Conservation (phyloP, 2,888 invertebrate species). For the Heliconius cydno region DNA sequence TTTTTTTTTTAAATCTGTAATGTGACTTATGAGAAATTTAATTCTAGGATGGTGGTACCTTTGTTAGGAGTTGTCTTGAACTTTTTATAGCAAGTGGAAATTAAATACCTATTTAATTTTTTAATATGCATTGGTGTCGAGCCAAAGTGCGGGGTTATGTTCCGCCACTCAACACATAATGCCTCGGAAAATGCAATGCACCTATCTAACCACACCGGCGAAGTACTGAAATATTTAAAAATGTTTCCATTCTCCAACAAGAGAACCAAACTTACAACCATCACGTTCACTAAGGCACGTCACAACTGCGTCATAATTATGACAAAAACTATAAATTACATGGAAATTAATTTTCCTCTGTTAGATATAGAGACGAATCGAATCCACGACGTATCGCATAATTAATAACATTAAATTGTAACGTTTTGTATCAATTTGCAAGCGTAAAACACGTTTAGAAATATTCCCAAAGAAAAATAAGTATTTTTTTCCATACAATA, state of each 20-base stretch:
- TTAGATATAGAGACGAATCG: too few species aligned
- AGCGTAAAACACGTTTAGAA: constrained; percentile 29
- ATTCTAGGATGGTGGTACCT: background rate
- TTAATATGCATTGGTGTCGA: background rate
- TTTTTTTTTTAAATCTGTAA: background rate
- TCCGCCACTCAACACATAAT: background rate
- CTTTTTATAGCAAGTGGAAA: too few species aligned
- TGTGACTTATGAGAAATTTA: constrained; percentile 26
- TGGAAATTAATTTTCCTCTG: too few species aligned
- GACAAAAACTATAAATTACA: background rate
- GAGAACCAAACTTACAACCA: background rate
- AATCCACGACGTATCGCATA: too few species aligned
- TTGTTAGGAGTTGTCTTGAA: background rate
- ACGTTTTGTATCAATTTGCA: constrained; percentile 28
- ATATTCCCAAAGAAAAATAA: constrained; percentile 22
- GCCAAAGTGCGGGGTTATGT: background rate
- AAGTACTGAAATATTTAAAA: background rate
- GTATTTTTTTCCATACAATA: constrained; percentile 17
- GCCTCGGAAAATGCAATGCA: background rate
- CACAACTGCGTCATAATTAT: background rate
- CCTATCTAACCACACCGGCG: too few species aligned
- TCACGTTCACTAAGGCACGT: background rate
- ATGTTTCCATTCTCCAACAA: background rate
- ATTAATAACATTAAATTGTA: constrained; percentile 7
- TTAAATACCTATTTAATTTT: too few species aligned